These are phyloP conservation scores for Echinometra lucunter DNA, from an alignment of 53 echinoderm and acorn worm genomes.

Conservation along the genomic window DNA sequence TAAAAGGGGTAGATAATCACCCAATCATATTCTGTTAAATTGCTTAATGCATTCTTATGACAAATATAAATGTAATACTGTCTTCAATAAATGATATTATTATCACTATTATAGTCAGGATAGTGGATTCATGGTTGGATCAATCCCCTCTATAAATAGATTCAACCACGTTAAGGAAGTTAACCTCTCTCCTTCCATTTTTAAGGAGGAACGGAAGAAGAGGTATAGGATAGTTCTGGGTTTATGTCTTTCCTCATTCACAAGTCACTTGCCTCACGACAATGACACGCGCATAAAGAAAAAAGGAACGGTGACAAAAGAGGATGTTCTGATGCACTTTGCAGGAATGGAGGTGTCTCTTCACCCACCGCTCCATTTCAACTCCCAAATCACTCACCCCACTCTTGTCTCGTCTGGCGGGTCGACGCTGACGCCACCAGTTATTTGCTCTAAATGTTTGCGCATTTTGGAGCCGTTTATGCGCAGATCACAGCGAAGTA, in stretches of 20 bases:
- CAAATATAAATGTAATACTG: no score
- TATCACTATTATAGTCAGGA: no score
- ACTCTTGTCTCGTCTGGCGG: neutral
- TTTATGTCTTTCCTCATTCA: neutral
- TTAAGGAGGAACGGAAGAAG: neutral
- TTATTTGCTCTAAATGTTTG: conserved; percentile 52
- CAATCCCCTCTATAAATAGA: neutral
- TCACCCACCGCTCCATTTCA: conserved; percentile 10
- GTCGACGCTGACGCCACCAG: conserved; percentile 6
- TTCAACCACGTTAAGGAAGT: neutral
- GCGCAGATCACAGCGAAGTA: neutral
- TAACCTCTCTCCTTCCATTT: neutral
- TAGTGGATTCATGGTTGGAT: no score
- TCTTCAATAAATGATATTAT: no score
- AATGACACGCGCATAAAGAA: neutral
- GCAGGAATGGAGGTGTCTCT: conserved; percentile 47
- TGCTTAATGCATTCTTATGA: no score
- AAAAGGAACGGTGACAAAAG: conserved; percentile 17
- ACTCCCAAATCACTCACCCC: neutral
- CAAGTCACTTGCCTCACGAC: neutral
- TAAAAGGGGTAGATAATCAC: no score
- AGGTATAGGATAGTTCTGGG: neutral
- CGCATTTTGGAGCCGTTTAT: conserved; percentile 38
- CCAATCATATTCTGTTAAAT: no score
- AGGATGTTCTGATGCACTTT: conserved; percentile 47